Base-by-base conservation (phyloP, 2,113 vertebrate species). In the Brachionichthys hirsutus region DNA sequence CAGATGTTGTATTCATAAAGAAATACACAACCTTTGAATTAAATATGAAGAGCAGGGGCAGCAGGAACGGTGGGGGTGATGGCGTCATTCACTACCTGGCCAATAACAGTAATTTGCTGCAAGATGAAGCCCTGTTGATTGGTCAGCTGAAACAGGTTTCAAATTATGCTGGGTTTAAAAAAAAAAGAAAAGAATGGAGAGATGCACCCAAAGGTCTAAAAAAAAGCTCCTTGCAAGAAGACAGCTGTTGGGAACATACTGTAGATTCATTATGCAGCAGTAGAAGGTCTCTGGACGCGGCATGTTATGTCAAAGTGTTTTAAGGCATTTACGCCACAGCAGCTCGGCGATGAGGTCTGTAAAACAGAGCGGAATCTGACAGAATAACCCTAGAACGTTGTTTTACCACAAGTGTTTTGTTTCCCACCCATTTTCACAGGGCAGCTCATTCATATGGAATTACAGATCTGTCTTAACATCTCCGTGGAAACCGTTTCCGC, bases 1-100 rank as follows among this genome's bases (percentile, higher is more conserved):
- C 89, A 89, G 89, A 91, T 92, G 90, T 88, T 88, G 86, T 85
- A 87, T 89, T 89, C 89, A 86, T 87, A 88, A 89, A 90, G 86
- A 90, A 90, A 90, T 86, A 81, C 84, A 82, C 85, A 82, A 68
- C 63, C 66, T 69, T 77, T 90, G 85, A 90, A 91, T 88, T 85
- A 91, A 91, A 91, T 84, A 92, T 91, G 83, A 90, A 70, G 64
- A 68, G 73, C 47, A 45, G 72, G 79, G 82, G 70, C 70, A 46
- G 57, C 61, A 68, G 67, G 51, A 69, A 59, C 59, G 66, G 64
- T 67, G 51, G 63, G 51, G 63, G 59, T 44, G 45, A 43, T 56
- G 59, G 41, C 9, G 70, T 76, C 54, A n/a, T 79, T 41, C 40
- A 18, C n/a, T 30, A 41, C 42, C 69, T 55, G 17, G 38, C 77